Evolutionary conservation across 2,113 vertebrate genomes (phyloP), one percentile per base, ranked within the genome.

Genomic region (Noctilio leporinus): DNA sequence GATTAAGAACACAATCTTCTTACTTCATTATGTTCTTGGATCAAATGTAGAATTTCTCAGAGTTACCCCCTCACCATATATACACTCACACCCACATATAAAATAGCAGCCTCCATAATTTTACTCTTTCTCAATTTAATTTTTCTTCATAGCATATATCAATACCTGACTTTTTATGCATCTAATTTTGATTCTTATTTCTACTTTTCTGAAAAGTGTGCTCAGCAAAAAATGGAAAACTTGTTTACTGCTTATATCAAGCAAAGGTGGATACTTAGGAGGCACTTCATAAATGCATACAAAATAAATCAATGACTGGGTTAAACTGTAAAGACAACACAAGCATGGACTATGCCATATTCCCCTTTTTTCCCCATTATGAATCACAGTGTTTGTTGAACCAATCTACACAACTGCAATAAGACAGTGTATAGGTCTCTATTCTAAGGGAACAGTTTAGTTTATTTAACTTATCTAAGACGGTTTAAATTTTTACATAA

Each of bases 391-490:
- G 20, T 6, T 72, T 85, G 4, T 35, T 64, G 11, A 70, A 26
- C 10, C 15, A 15, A 51, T 14, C 10, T 51, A 49, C 43, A 73
- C 43, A 73, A 35, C 51, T 43, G 15, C 40, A 20, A 19, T 35
- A 53, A 45, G 28, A 86, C 14, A 85, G 67, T 83, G 15, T 28
- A 47, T 35, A 77, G 3, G 2, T 75, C 43, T 75, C 43, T 93
- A 3, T 70, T 93, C 3, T 28, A 80, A 70, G 38, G 49, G 57
- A 78, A 28, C 16, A 90, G 33, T 93, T 90, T 75, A 45, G 64
- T 84, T 96, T 26, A 93, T 85, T 89, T 96, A 93, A 43, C 19
- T 89, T 40, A 76, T 49, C 75, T 76, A 70, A 80, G 45, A 38
- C 59, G 65, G 95, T 55, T 84, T 84, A 95, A 69, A 75, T 89